Evolutionary conservation across 2,888 invertebrate genomes (phyloP), one percentile per base, ranked within the genome.

Genomic region (Bombylius major): DNA sequence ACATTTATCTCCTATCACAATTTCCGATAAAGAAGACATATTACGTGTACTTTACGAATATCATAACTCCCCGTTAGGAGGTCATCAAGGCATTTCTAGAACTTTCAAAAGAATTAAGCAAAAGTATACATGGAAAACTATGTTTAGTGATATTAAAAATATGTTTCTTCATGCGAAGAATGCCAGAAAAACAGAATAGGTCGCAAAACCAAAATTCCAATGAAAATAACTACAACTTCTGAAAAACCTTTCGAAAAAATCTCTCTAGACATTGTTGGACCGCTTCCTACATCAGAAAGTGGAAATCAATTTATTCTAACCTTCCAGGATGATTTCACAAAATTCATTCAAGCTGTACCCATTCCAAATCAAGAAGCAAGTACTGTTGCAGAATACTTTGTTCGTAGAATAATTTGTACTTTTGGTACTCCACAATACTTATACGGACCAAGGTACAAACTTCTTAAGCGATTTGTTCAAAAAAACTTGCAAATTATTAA

Each of bases 391-490:
- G 23, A 23, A 23, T 23, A 23, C 23, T 23, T 23, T 23, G 23
- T 23, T 23, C 23, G 46, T 5, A 6, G 5, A 33, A 55, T 45
- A 8, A 42, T 42, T 42, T 42, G 11, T 42, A 42, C 5, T 11
- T 55, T 23, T 8, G 50, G 33, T 46, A 46, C 8, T 36, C 52
- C 47, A 6, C 9, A 34, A 12, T 9, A 13, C 4, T 4, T 52
- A n/a, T 6, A 46, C 52, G 4, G 52, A 33, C n/a, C 52, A 52
- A 14, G 52, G 52, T 3, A 34, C 46, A 7, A 52, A 34, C 14
- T 52, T 46, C 11, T 3, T 51, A 8, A 59, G 59, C 7, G 32
- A 51, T 3, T 11, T 53, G 23, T 57, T 69, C 68, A 56, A 53
- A 58, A 53, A 60, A 58, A 44, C 52, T 55, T 51, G 52, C 6